A percentile compares a stretch with the other conserved stretches of the same genome.
phyloP scores from a whole-genome alignment of 2,888 invertebrate species.

The Heliconius aoede region DNA sequence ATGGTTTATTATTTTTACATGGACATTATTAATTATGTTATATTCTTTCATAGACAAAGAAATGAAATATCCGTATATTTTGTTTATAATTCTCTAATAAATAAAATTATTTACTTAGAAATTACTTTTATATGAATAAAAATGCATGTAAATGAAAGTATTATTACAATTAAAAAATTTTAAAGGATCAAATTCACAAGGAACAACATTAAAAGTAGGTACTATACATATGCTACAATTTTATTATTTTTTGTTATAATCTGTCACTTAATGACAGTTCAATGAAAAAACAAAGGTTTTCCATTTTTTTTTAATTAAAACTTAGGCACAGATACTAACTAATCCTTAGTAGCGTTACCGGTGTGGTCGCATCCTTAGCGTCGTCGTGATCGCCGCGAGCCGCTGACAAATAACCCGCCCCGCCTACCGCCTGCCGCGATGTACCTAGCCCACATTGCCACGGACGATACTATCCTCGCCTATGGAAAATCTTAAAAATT shows the following conservation, averaged over 20 bases:
- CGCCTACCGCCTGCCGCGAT: slow-evolving; percentile 45
- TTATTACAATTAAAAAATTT: too few species aligned
- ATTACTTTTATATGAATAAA: not conserved
- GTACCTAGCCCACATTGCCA: slow-evolving; percentile 33
- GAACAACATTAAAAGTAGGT: too few species aligned
- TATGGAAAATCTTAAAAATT: slow-evolving; percentile 15
- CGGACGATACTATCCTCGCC: slow-evolving; percentile 14
- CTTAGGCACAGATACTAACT: not conserved
- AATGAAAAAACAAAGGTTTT: not conserved
- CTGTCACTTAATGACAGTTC: not conserved
- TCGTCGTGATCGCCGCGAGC: slow-evolving; percentile 78
- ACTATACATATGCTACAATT: too few species aligned
- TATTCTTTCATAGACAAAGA: not conserved
- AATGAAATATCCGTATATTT: not conserved
- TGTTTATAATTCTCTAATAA: not conserved
- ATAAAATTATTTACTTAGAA: not conserved
- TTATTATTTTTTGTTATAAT: not conserved
- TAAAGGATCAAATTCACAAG: too few species aligned
- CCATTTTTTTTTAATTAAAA: not conserved
- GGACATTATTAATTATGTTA: slow-evolving; percentile 9
- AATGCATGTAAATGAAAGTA: too few species aligned
- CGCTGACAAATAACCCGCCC: slow-evolving; percentile 66
- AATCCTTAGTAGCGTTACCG: slow-evolving; percentile 28
- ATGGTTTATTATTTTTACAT: slow-evolving; percentile 10
- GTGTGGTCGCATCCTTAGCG: slow-evolving; percentile 54